Evolutionary conservation across 2,797 vertebrate genomes (phyloP).

Genomic region (Podarcis siculus): DNA sequence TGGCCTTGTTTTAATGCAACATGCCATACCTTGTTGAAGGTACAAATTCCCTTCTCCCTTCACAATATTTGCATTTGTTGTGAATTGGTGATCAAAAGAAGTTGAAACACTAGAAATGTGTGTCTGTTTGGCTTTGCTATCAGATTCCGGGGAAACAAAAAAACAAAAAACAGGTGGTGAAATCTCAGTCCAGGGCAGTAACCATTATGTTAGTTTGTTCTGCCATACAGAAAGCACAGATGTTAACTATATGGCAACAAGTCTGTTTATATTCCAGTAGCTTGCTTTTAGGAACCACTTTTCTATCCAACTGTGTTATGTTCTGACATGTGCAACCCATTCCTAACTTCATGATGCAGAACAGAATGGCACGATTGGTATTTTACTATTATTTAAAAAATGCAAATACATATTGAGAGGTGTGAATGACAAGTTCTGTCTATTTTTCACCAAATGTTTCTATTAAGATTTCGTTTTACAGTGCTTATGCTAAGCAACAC

Average conservation of each 20-base stretch:
- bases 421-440: conserved; percentile 19
- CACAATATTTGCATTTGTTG: background rate
- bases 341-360: conserved; percentile 48
- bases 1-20: background rate
- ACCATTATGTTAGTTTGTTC: conserved; percentile 72
- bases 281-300: conserved; percentile 61
- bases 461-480: conserved; percentile 45
- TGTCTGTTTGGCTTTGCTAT: conserved; percentile 19
- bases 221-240: conserved; percentile 71
- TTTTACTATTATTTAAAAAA: conserved; percentile 36
- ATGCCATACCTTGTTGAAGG: rapidly evolving
- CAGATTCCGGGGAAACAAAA: conserved; percentile 34
- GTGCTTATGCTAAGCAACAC: background rate
- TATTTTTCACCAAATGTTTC: conserved; percentile 40
- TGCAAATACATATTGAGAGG: conserved; percentile 25
- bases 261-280: conserved; percentile 60
- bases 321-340: conserved; percentile 29
- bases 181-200: conserved; percentile 63
- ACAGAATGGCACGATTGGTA: conserved; percentile 23
- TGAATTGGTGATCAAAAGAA: conserved; percentile 5
- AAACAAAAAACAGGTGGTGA: conserved; percentile 60
- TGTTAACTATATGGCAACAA: conserved; percentile 72
- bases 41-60: background rate
- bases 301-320: conserved; percentile 54
- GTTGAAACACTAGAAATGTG: conserved; percentile 11